Evolutionary conservation across 2,888 invertebrate genomes (phyloP).

Genomic region (Leptinotarsa rubiginosa): DNA sequence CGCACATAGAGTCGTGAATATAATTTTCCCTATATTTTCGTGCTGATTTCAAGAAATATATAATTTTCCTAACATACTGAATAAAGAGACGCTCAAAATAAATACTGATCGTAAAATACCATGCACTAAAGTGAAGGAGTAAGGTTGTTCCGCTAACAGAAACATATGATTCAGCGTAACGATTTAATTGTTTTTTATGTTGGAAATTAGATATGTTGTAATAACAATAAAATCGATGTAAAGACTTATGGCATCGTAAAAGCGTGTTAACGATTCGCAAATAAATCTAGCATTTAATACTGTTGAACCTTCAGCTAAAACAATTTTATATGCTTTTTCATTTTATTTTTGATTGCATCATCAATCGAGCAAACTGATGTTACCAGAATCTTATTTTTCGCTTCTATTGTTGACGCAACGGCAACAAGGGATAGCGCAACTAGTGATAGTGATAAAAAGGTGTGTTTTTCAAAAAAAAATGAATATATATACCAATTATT

Average conservation of each 20-base stretch:
- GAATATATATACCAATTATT: no score
- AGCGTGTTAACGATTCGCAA: not conserved
- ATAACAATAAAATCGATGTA: not conserved
- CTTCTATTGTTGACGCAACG: no score
- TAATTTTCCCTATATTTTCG: not conserved
- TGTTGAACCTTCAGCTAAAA: not conserved
- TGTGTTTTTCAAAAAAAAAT: no score
- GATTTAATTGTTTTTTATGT: constrained; percentile 1
- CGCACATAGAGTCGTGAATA: no score
- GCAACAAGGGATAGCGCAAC: no score
- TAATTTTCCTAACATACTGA: not conserved
- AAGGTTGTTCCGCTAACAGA: not conserved
- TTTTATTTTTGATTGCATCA: not conserved
- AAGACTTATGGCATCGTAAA: constrained; percentile 4
- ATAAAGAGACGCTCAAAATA: not conserved
- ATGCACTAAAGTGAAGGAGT: not conserved
- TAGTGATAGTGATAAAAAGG: no score
- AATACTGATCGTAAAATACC: not conserved
- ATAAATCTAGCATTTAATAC: not conserved
- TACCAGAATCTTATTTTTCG: no score
- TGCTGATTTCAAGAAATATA: not conserved
- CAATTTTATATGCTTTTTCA: not conserved
- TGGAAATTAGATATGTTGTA: not conserved
- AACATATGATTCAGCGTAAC: not conserved
- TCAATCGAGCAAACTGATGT: no score